These are phyloP conservation scores for Paratrypauchen microcephalus DNA, from an alignment of 2,797 vertebrate species.

Conservation along the genomic window DNA sequence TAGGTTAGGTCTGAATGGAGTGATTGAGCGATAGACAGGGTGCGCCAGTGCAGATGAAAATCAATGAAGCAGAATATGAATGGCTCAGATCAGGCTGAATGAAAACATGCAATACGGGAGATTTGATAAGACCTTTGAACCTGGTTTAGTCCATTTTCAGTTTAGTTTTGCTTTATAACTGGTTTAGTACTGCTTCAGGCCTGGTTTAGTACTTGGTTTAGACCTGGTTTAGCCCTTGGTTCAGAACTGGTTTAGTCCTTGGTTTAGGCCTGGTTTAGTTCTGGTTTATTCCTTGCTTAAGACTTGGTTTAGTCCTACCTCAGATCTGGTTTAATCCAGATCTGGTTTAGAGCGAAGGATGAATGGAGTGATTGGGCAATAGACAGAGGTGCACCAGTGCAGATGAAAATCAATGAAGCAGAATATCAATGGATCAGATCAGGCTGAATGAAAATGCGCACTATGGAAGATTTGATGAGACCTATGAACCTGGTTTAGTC, in stretches of 20 bases:
- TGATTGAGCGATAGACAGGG: conserved; percentile 6
- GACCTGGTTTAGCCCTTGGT: too few species aligned
- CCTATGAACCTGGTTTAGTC: background rate
- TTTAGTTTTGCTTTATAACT: background rate
- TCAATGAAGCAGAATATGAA: conserved; percentile 45
- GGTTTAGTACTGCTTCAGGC: too few species aligned
- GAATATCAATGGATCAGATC: conserved; percentile 32
- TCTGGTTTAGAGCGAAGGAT: too few species aligned
- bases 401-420: conserved; percentile 36
- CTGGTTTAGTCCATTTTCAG: background rate
- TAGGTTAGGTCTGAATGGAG: too few species aligned
- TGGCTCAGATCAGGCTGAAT: conserved; percentile 6
- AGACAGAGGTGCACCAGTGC: conserved; percentile 15
- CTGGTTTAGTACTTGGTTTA: too few species aligned
- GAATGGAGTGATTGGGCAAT: background rate
- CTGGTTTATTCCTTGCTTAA: too few species aligned
- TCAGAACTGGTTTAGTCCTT: too few species aligned
- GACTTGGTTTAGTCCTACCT: too few species aligned
- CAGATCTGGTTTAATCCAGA: too few species aligned
- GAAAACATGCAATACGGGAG: background rate
- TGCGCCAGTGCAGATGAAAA: conserved; percentile 21
- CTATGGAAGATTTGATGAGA: background rate
- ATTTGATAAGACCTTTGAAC: background rate
- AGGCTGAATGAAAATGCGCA: background rate
- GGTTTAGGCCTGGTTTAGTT: too few species aligned